Conservation (phyloP, 2,113 vertebrate genomes). For the Sebastes fasciatus region DNA sequence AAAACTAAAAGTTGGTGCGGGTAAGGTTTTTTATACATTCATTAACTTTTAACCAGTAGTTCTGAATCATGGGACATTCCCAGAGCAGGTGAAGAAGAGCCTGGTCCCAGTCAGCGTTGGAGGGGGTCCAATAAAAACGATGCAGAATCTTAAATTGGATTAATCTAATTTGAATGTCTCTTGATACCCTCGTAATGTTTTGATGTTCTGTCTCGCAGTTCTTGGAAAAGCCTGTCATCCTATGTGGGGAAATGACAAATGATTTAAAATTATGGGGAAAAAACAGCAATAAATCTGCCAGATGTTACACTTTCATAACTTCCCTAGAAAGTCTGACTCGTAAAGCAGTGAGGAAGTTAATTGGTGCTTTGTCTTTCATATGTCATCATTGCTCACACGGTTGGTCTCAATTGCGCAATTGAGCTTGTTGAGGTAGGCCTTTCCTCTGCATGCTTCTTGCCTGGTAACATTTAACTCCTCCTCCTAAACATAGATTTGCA, state of each 20-base stretch:
- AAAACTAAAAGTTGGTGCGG: too few relatives aligned
- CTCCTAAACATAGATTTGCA: constrained; percentile 72
- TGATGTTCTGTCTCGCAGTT: neutral
- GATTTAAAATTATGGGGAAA: neutral
- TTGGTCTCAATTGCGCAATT: constrained; percentile 61
- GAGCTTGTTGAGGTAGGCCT: constrained; percentile 38
- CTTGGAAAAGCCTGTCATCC: neutral
- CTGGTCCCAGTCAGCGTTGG: too few relatives aligned
- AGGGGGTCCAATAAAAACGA: too few relatives aligned
- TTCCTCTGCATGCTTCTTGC: constrained; percentile 63
- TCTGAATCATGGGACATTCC: too few relatives aligned
- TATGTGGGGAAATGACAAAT: neutral
- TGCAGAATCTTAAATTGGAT: too few relatives aligned
- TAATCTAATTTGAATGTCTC: too few relatives aligned
- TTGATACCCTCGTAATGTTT: too few relatives aligned
- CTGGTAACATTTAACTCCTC: constrained; percentile 68
- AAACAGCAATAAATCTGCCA: constrained; percentile 19
- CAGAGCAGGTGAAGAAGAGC: too few relatives aligned
- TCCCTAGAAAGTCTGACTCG: constrained; percentile 16
- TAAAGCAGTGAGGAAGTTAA: constrained; percentile 45
- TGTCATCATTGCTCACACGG: constrained; percentile 52
- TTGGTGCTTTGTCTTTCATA: constrained; percentile 48
- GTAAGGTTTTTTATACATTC: too few relatives aligned
- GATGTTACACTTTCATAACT: constrained; percentile 33
- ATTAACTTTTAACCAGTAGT: too few relatives aligned